These are phyloP conservation scores for Andrena hattorfiana DNA, from an alignment of 2,888 invertebrate genomes.

Conservation along the genomic window DNA sequence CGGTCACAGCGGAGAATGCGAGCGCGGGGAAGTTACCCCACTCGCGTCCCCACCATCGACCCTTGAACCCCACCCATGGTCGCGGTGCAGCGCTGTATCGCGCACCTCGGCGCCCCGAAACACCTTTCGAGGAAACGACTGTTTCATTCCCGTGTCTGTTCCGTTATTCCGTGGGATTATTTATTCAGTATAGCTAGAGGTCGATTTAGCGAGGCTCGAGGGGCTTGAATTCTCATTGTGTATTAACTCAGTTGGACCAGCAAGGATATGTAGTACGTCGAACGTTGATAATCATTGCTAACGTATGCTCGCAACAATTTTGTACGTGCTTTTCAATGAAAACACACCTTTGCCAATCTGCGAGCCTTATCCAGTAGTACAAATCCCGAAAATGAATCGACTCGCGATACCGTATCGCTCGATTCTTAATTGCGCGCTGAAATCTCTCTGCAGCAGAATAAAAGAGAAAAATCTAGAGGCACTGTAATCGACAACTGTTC, in stretches of 20 bases:
- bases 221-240: background rate
- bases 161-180: background rate
- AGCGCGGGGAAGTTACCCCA: constrained; percentile 53
- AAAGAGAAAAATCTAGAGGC: too few species aligned
- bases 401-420: constrained; percentile 7
- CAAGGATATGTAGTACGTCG: background rate
- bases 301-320: background rate
- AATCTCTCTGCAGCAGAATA: background rate
- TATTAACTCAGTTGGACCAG: background rate
- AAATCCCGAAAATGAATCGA: background rate
- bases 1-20: constrained; percentile 34
- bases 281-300: background rate
- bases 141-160: background rate
- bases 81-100: constrained; percentile 24
- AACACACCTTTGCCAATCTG: background rate
- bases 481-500: too few species aligned
- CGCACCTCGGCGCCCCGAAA: background rate
- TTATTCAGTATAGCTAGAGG: too few species aligned
- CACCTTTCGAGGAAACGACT: background rate
- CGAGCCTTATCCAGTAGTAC: background rate
- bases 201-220: too few species aligned
- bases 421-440: constrained; percentile 1
- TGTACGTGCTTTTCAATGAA: background rate
- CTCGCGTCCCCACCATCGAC: constrained; percentile 1
- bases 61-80: constrained; percentile 16